Percentiles rank a stretch among this genome's conserved stretches.
Conservation (phyloP, 2,797 vertebrate genomes). For the Hylomyscus alleni region DNA sequence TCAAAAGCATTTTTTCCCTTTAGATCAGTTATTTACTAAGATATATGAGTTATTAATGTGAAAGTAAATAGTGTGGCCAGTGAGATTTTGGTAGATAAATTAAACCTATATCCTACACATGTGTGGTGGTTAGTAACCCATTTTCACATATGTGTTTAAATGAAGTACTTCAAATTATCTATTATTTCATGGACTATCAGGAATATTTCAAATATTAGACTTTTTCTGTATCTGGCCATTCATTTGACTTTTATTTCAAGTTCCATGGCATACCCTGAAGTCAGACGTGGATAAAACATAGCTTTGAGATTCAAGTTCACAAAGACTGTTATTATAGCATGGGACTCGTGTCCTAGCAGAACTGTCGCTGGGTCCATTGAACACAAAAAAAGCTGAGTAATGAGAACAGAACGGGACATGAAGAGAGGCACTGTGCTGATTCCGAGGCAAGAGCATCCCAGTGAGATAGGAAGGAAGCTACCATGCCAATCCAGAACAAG, state of each 20-base stretch:
- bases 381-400: background rate
- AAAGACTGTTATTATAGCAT: background rate
- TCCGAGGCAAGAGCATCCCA: background rate
- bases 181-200: constrained; percentile 27
- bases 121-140: background rate
- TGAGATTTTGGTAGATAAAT: constrained; percentile 46
- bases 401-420: background rate
- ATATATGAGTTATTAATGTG: constrained; percentile 1
- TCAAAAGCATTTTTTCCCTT: constrained; percentile 22
- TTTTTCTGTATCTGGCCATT: constrained; percentile 8
- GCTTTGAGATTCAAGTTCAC: constrained; percentile 10
- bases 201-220: constrained; percentile 7
- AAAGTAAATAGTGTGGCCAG: constrained; percentile 49
- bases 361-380: background rate
- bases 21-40: constrained; percentile 51
- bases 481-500: background rate
- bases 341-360: background rate
- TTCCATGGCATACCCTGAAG: background rate
- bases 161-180: constrained; percentile 40
- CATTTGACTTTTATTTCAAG: background rate
- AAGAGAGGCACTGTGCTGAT: background rate
- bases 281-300: constrained; percentile 16
- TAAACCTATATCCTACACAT: constrained; percentile 16
- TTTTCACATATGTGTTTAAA: background rate
- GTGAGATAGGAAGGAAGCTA: background rate